Conservation (phyloP, 1,140 invertebrate genomes). For the Bombus vancouverensis region DNA sequence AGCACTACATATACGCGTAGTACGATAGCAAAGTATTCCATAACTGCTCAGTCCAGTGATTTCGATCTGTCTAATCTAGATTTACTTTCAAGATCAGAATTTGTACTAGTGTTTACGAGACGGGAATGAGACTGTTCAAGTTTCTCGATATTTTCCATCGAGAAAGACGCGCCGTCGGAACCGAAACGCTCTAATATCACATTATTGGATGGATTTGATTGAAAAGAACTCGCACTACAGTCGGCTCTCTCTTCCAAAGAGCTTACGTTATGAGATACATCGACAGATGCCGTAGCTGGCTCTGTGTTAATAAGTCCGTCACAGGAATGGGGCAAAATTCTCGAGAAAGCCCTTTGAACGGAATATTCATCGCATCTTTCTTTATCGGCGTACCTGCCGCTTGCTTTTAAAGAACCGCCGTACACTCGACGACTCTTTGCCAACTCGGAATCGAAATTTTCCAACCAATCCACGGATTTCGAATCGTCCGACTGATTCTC, state of each 20-base stretch:
- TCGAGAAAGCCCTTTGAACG: conserved; percentile 47
- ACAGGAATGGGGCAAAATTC: conserved; percentile 50
- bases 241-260: neutral
- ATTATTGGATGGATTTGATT: conserved; percentile 82
- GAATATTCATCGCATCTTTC: conserved; percentile 53
- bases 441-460: conserved; percentile 29
- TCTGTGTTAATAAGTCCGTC: conserved; percentile 43
- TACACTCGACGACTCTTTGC: conserved; percentile 51
- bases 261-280: neutral
- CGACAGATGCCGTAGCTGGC: neutral
- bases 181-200: conserved; percentile 79
- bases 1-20: conserved; percentile 24
- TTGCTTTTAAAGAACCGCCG: conserved; percentile 67
- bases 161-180: conserved; percentile 66
- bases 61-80: conserved; percentile 80
- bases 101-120: conserved; percentile 72
- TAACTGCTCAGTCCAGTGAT: conserved; percentile 75
- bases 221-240: conserved; percentile 47
- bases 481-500: conserved; percentile 13
- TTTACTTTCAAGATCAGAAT: conserved; percentile 81
- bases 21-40: conserved; percentile 20
- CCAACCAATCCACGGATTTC: conserved; percentile 12
- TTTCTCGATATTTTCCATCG: conserved; percentile 55
- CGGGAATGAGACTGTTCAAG: conserved; percentile 54
- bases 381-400: conserved; percentile 43